Evolutionary conservation across 2,888 invertebrate species (phyloP).

Genomic region (Eudemis profundana): DNA sequence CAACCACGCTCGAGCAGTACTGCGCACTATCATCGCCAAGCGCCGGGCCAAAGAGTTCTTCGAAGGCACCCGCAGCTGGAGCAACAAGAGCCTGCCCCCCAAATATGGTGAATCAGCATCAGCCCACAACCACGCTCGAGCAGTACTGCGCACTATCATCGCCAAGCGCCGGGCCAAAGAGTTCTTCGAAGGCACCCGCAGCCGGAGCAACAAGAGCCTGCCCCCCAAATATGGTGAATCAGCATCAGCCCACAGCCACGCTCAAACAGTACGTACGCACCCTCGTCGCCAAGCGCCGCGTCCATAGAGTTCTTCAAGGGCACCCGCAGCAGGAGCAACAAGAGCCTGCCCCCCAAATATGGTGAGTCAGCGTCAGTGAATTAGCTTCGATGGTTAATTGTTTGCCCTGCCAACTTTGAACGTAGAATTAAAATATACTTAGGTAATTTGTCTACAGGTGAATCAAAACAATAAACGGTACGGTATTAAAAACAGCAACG

Average conservation of each 20-base stretch:
- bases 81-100: slow-evolving; percentile 96
- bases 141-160: slow-evolving; percentile 94
- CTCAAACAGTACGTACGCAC: slow-evolving; percentile 96
- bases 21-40: no score
- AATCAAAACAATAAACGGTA: no score
- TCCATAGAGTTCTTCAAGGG: slow-evolving; percentile 99
- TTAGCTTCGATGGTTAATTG: no score
- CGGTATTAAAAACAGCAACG: no score
- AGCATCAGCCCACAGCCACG: slow-evolving; percentile 82
- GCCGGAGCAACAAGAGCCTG: slow-evolving; percentile 96
- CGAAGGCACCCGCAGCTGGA: slow-evolving; percentile 97
- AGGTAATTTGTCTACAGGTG: no score
- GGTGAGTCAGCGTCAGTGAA: slow-evolving; percentile 83
- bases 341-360: slow-evolving; percentile 96
- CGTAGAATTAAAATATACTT: no score
- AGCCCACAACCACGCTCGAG: slow-evolving; percentile 90
- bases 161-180: slow-evolving; percentile 91
- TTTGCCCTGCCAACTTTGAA: no score
- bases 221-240: slow-evolving; percentile 95
- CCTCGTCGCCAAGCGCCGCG: slow-evolving; percentile 88
- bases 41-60: no score
- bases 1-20: no score
- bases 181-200: slow-evolving; percentile 99
- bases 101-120: slow-evolving; percentile 90
- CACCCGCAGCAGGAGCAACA: slow-evolving; percentile 96